Conservation (phyloP, 2,888 invertebrate species). For the Meiosimyza decipiens region DNA sequence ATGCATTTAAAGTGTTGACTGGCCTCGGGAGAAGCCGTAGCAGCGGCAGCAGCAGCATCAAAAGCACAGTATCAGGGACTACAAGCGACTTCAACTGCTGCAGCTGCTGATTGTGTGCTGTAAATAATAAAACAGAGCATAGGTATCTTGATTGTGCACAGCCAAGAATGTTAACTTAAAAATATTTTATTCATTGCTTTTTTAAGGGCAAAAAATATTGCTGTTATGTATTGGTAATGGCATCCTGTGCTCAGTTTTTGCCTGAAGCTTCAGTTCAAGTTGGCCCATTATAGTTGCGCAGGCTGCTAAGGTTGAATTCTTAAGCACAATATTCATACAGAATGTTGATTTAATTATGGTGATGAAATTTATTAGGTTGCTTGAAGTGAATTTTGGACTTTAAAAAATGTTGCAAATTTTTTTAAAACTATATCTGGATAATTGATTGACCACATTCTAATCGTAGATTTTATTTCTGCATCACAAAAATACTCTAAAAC, state of each 20-base stretch:
- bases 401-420: too few species aligned
- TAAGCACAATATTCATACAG: neutral
- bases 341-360: constrained; percentile 17
- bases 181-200: constrained; percentile 30
- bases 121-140: constrained; percentile 29
- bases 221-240: neutral
- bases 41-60: neutral
- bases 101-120: constrained; percentile 11
- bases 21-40: neutral
- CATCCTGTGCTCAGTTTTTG: neutral
- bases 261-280: neutral
- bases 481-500: too few species aligned
- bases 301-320: neutral
- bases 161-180: constrained; percentile 6
- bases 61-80: neutral
- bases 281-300: neutral
- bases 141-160: neutral
- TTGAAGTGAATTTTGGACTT: too few species aligned
- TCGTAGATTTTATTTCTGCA: too few species aligned
- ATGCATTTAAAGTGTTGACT: constrained; percentile 13
- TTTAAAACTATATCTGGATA: too few species aligned
- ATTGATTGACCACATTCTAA: too few species aligned
- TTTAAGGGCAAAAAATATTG: neutral
- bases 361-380: neutral
- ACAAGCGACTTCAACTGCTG: constrained; percentile 4